Conservation (phyloP, 2,888 invertebrate genomes). For the Hydriomena furcata region DNA sequence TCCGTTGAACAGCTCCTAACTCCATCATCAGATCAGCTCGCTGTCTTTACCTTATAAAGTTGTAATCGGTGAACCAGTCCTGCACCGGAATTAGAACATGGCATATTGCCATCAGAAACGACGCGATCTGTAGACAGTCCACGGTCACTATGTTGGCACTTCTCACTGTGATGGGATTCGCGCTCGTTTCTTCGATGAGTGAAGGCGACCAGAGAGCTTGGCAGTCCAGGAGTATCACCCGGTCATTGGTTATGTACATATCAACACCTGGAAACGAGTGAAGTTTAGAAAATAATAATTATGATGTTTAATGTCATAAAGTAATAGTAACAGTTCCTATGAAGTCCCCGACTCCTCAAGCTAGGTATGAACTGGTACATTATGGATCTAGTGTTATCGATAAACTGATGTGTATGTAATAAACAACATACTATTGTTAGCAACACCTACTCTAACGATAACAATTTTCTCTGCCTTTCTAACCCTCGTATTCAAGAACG, state of each 20-base stretch:
- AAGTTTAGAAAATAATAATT: no score
- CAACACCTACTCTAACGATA: no score
- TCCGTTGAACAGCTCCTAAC: no score
- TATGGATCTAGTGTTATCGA: no score
- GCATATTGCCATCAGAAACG: constrained; percentile 94
- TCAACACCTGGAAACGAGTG: constrained; percentile 85
- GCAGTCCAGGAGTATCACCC: constrained; percentile 94
- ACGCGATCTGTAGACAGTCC: constrained; percentile 90
- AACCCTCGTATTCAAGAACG: no score
- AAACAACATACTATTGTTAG: no score
- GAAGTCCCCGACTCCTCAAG: no score
- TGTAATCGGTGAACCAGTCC: constrained; percentile 95
- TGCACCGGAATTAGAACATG: constrained; percentile 94
- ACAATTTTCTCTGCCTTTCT: no score
- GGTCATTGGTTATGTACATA: constrained; percentile 88
- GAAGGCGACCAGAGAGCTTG: constrained; percentile 93
- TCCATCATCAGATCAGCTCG: background rate
- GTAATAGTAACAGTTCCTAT: no score
- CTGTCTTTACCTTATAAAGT: constrained; percentile 86
- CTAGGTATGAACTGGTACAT: no score
- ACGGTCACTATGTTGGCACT: constrained; percentile 84
- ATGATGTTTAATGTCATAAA: no score
- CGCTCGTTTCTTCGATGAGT: constrained; percentile 84
- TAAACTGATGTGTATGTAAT: no score
- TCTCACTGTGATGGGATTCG: constrained; percentile 76